A percentile compares a stretch with the other conserved stretches of the same genome.
Conservation (phyloP, 2,888 invertebrate genomes). For the Ochlodes sylvanus region DNA sequence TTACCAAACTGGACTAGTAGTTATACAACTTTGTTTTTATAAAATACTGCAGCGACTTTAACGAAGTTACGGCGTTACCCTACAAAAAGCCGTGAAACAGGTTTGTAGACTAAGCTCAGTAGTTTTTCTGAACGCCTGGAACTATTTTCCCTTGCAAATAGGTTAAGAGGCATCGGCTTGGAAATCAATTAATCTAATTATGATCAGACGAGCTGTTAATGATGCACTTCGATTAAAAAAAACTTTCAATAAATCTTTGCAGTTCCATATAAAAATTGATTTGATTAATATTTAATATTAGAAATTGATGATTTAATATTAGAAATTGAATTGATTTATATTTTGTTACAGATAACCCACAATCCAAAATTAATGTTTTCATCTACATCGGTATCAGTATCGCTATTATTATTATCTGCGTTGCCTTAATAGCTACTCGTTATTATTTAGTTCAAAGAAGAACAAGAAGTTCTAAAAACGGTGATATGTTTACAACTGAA, state of each 20-base stretch:
- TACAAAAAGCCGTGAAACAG: constrained; percentile 39
- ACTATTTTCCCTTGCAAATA: constrained; percentile 24
- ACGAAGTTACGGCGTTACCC: constrained; percentile 53
- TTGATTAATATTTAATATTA: not conserved
- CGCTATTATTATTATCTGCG: constrained; percentile 53
- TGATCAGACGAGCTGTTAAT: constrained; percentile 9
- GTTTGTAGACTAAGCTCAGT: constrained; percentile 28
- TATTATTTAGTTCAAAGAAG: constrained; percentile 60
- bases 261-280: too few species aligned
- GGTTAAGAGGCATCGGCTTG: constrained; percentile 28
- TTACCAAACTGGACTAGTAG: constrained; percentile 14
- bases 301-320: too few species aligned
- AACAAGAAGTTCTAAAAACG: constrained; percentile 66
- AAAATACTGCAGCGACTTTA: constrained; percentile 40
- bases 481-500: constrained; percentile 77
- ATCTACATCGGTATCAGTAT: constrained; percentile 58
- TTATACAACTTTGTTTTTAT: constrained; percentile 29
- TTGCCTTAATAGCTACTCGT: constrained; percentile 55
- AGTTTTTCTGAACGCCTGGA: constrained; percentile 34
- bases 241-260: not conserved
- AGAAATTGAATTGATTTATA: not conserved
- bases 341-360: constrained; percentile 33
- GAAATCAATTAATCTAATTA: constrained; percentile 36
- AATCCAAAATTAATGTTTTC: constrained; percentile 48
- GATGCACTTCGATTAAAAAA: constrained; percentile 12